phyloP scores from a whole-genome alignment of 1,140 invertebrate genomes.

The Halyomorpha halys region DNA sequence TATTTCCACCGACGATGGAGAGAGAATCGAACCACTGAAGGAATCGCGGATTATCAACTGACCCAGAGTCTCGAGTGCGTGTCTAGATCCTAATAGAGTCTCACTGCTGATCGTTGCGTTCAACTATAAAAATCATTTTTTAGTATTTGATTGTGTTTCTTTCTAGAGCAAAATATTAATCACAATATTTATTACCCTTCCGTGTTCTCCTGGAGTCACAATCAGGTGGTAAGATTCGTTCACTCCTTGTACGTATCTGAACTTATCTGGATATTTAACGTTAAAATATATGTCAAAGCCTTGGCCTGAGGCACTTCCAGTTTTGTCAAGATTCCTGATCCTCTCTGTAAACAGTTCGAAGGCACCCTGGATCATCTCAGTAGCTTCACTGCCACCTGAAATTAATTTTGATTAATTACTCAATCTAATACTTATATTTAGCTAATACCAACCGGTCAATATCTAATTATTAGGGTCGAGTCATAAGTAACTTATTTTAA shows the following conservation, averaged over 20 bases:
- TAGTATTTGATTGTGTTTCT: constrained; percentile 1
- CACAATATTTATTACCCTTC: constrained; percentile 35
- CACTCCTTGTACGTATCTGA: constrained; percentile 47
- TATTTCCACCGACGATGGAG: constrained; percentile 49
- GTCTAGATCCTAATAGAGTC: constrained; percentile 61
- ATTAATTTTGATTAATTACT: constrained; percentile 1
- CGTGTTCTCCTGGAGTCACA: constrained; percentile 40
- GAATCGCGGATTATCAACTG: constrained; percentile 66
- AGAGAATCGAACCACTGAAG: constrained; percentile 45
- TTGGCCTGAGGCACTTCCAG: not conserved
- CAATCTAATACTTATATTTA: too few relatives aligned
- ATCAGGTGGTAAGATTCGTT: constrained; percentile 57
- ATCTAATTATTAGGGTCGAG: too few relatives aligned
- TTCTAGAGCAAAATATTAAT: not conserved
- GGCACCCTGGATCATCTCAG: constrained; percentile 20
- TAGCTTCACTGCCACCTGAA: constrained; percentile 33
- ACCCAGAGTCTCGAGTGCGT: constrained; percentile 65
- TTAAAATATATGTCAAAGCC: constrained; percentile 33
- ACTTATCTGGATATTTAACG: constrained; percentile 32
- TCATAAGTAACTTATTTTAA: too few relatives aligned
- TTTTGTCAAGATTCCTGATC: not conserved
- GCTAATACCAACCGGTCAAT: too few relatives aligned
- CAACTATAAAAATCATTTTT: constrained; percentile 34
- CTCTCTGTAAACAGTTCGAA: constrained; percentile 11
- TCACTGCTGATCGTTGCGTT: constrained; percentile 48